These are phyloP conservation scores for Athripsodes cinereus DNA, from an alignment of 2,888 invertebrate species.

Conservation along the genomic window DNA sequence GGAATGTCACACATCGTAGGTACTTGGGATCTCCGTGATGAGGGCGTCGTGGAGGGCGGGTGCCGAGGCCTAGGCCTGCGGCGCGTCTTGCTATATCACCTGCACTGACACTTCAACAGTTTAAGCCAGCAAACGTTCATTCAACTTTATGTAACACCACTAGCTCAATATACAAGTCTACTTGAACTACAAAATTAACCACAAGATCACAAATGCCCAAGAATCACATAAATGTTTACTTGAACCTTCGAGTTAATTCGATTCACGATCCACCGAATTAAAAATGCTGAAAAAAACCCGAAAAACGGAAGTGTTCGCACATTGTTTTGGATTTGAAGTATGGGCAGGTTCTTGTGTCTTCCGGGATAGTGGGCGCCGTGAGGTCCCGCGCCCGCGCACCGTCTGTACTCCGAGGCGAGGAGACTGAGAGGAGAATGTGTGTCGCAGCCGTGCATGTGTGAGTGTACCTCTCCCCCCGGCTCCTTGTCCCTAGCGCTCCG, in stretches of 20 bases:
- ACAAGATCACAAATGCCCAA: no score
- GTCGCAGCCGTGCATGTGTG: constrained; percentile 33
- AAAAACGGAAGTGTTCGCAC: background rate
- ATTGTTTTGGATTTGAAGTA: background rate
- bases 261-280: background rate
- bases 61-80: constrained; percentile 4
- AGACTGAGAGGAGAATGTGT: constrained; percentile 9
- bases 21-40: constrained; percentile 1
- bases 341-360: background rate
- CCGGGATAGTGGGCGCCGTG: background rate
- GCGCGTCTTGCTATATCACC: background rate
- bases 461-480: constrained; percentile 45
- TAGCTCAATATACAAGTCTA: no score
- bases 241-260: no score
- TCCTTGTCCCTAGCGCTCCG: constrained; percentile 35
- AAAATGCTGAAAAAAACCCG: background rate
- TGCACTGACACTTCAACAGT: background rate
- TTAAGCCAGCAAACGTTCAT: background rate
- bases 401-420: constrained; percentile 8
- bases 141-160: no score
- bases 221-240: no score
- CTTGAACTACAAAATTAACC: no score
- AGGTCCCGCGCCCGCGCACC: constrained; percentile 3
- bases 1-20: constrained; percentile 51
- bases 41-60: background rate